phyloP scores from a whole-genome alignment of 2,888 invertebrate species.

The Drosophila melanosoma region DNA sequence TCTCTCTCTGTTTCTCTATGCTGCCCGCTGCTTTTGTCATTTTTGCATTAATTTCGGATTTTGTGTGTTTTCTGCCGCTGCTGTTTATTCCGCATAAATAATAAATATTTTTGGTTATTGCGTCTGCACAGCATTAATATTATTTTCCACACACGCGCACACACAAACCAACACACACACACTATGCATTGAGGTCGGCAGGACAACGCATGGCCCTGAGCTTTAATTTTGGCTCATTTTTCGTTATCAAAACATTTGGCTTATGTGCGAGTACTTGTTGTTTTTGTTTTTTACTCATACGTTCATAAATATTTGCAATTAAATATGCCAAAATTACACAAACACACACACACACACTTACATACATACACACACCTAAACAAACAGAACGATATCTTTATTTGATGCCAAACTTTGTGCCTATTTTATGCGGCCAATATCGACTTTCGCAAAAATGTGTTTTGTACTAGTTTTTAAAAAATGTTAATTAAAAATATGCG shows the following conservation, averaged over 20 bases:
- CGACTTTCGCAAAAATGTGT: background rate
- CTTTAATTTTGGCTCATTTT: slow-evolving; percentile 79
- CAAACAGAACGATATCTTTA: slow-evolving; percentile 26
- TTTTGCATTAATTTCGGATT: slow-evolving; percentile 80
- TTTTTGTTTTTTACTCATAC: slow-evolving; percentile 50
- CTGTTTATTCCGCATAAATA: slow-evolving; percentile 80
- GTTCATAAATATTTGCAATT: slow-evolving; percentile 73
- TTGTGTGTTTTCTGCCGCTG: slow-evolving; percentile 63
- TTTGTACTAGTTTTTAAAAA: background rate
- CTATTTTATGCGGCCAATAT: slow-evolving; percentile 12
- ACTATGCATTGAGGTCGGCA: slow-evolving; percentile 56
- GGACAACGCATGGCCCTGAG: slow-evolving; percentile 61
- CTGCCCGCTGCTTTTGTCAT: slow-evolving; percentile 74
- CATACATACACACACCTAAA: slow-evolving; percentile 9
- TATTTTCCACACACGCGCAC: slow-evolving; percentile 59
- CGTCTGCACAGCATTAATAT: slow-evolving; percentile 80
- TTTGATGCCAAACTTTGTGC: slow-evolving; percentile 6
- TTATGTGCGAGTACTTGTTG: slow-evolving; percentile 58
- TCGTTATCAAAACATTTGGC: slow-evolving; percentile 75
- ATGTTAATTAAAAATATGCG: slow-evolving; percentile 5
- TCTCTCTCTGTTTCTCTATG: slow-evolving; percentile 26
- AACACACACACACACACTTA: slow-evolving; percentile 11
- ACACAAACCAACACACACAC: slow-evolving; percentile 2
- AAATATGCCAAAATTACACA: slow-evolving; percentile 63
- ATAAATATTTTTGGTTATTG: slow-evolving; percentile 80